Conservation (phyloP, 1,140 invertebrate genomes). For the Ceratina japonica region DNA sequence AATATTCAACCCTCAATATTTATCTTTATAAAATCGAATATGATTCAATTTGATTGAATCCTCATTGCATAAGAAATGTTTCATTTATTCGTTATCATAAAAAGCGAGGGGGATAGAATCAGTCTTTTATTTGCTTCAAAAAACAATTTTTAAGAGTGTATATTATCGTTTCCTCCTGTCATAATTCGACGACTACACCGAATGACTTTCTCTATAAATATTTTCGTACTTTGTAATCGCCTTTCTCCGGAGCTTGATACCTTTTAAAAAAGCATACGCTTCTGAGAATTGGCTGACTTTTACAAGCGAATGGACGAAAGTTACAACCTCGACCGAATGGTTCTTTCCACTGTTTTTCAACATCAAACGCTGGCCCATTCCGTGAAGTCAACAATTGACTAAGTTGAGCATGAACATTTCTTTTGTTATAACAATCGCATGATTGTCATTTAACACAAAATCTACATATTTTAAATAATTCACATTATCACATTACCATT, state of each 20-base stretch:
- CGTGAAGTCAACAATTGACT: no score
- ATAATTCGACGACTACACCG: not conserved
- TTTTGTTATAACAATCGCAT: not conserved
- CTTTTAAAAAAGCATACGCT: constrained; percentile 37
- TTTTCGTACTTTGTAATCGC: constrained; percentile 8
- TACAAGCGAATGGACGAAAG: constrained; percentile 61
- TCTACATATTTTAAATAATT: no score
- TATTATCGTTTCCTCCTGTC: not conserved
- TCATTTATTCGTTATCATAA: no score
- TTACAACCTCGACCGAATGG: constrained; percentile 53
- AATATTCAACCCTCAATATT: no score
- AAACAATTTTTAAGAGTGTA: not conserved
- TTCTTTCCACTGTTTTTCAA: constrained; percentile 66
- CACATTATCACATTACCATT: not conserved
- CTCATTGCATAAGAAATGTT: no score
- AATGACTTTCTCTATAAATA: constrained; percentile 32
- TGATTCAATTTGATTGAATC: no score
- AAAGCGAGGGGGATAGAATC: no score
- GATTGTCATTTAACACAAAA: no score
- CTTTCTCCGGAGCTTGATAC: constrained; percentile 35
- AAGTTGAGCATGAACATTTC: not conserved
- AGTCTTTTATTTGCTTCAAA: not conserved
- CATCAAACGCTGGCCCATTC: constrained; percentile 49
- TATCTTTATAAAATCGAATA: no score
- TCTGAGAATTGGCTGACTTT: constrained; percentile 58